Conservation (phyloP, 2,113 vertebrate genomes). For the Centropus bengalensis region DNA sequence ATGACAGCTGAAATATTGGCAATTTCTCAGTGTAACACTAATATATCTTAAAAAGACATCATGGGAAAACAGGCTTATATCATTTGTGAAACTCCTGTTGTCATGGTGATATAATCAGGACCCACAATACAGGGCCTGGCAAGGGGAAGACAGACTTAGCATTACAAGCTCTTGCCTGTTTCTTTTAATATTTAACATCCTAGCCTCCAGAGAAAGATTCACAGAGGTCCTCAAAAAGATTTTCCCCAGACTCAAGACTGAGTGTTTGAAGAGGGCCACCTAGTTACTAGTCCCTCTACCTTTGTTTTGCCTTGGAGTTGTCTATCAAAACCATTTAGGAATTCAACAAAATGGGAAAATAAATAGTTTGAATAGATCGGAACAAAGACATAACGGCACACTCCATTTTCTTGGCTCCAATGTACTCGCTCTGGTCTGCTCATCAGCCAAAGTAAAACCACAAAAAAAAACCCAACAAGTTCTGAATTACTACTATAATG, state of each 20-base stretch:
- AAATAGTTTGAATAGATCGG: not conserved
- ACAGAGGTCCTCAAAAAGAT: not conserved
- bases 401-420: not conserved
- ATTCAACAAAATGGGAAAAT: not conserved
- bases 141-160: not conserved
- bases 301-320: not conserved
- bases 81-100: not conserved
- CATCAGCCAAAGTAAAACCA: constrained; percentile 3
- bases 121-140: not conserved
- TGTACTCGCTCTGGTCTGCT: not conserved
- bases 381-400: not conserved
- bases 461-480: not conserved
- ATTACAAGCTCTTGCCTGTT: not conserved
- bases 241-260: not conserved
- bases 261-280: not conserved
- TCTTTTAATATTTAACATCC: not conserved
- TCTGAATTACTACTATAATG: not conserved
- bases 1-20: not conserved
- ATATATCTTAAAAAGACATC: not conserved
- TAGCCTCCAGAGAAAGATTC: not conserved
- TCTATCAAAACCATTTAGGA: not conserved
- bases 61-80: not conserved
- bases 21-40: not conserved
- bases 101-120: not conserved
- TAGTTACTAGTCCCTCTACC: not conserved